Evolutionary conservation across 2,113 vertebrate species (phyloP).

Genomic region (Pedetes capensis): DNA sequence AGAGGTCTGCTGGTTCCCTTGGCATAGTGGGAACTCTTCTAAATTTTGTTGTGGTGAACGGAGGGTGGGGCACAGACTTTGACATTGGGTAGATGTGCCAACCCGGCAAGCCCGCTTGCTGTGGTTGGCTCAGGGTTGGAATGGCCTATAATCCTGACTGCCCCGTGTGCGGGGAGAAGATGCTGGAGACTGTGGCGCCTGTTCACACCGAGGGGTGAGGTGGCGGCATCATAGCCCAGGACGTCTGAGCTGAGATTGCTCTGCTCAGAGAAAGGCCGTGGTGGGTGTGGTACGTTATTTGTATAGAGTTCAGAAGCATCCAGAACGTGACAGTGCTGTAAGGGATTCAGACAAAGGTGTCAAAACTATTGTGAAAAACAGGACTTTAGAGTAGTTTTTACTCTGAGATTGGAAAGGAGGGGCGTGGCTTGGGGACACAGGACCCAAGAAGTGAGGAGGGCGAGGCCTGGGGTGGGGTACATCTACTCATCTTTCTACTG

Average conservation of each 20-base stretch:
- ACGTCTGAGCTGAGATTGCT: not conserved
- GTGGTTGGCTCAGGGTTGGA: not conserved
- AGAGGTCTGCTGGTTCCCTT: not conserved
- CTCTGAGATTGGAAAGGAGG: not conserved
- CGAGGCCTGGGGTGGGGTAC: not conserved
- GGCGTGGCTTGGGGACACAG: not conserved
- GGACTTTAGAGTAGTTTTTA: not conserved
- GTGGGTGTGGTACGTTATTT: not conserved
- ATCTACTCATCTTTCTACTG: not conserved
- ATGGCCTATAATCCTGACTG: not conserved
- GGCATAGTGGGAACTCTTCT: not conserved
- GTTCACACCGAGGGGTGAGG: rapidly evolving
- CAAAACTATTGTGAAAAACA: not conserved
- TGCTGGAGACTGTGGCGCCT: not conserved
- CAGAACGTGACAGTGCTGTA: not conserved
- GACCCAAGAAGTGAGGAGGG: not conserved
- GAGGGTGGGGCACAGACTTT: not conserved
- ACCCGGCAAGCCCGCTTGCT: not conserved
- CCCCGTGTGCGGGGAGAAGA: not conserved
- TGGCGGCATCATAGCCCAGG: not conserved
- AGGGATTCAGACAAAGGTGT: not conserved
- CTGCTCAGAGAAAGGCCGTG: not conserved
- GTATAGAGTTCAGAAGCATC: not conserved
- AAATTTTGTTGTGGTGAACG: not conserved
- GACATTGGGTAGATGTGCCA: not conserved